Conservation (phyloP, 2,888 invertebrate species). For the Dynastes tityus region DNA sequence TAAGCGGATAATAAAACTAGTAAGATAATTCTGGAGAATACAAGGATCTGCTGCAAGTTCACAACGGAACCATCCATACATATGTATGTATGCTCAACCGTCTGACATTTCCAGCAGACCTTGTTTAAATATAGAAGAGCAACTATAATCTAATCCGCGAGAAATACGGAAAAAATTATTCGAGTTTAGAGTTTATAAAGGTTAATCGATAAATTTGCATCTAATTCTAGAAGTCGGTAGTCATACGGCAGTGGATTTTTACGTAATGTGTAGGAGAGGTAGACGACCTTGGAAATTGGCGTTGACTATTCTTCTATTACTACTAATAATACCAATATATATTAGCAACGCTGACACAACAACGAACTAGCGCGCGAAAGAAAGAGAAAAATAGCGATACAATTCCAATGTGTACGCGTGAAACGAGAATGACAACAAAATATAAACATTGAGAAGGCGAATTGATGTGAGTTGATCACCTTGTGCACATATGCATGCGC, state of each 20-base stretch:
- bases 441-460: slow-evolving; percentile 45
- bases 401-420: background rate
- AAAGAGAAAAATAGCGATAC: slow-evolving; percentile 26
- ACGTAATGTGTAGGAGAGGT: slow-evolving; percentile 52
- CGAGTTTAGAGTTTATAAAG: slow-evolving; percentile 39
- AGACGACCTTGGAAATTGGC: slow-evolving; percentile 49
- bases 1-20: too few species aligned
- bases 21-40: too few species aligned
- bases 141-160: slow-evolving; percentile 27
- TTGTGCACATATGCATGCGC: slow-evolving; percentile 40
- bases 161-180: slow-evolving; percentile 34
- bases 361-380: slow-evolving; percentile 2
- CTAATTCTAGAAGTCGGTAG: slow-evolving; percentile 37
- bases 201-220: slow-evolving; percentile 49
- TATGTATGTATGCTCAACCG: background rate
- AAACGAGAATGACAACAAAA: slow-evolving; percentile 37
- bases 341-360: background rate
- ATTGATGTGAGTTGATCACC: slow-evolving; percentile 50
- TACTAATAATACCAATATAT: slow-evolving; percentile 18
- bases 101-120: slow-evolving; percentile 23
- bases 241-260: slow-evolving; percentile 29
- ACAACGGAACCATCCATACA: too few species aligned
- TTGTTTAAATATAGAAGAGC: slow-evolving; percentile 37
- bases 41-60: too few species aligned
- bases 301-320: slow-evolving; percentile 16